Base-by-base conservation (phyloP, 2,113 vertebrate genomes). In the Muntiacus reevesi region DNA sequence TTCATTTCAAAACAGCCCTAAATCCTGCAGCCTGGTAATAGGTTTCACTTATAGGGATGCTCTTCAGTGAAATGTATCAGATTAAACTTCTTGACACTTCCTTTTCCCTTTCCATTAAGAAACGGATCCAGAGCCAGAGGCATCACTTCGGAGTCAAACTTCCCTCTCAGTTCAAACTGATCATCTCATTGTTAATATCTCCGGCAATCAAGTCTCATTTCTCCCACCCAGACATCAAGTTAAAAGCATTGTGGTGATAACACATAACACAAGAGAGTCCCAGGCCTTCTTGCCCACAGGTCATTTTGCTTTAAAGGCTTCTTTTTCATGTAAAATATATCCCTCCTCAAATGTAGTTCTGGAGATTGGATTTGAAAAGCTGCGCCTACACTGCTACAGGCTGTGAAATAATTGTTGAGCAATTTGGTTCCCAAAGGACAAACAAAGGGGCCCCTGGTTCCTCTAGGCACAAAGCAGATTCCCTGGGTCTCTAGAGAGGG, bases 391-490 rank as follows among this genome's bases (percentile, higher is more conserved):
- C 86, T 83, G 98, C 98, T 98, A 98, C 86, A 57, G 98, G 98
- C 98, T 98, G 97, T 97, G 97, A 98, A 98, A 98, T 99, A 98
- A 98, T 98, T 98, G 98, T 98, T 85, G 33, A 83, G 94, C 57
- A 98, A 98, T 97, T 97, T 81, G 3, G 21, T 91, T 98, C 97
- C 98, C 97, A 78, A 89, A 97, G 96, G 97, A 98, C 97, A 52
- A 97, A 98, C 97, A 98, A 94, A 98, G 0, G 0, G 64, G 2
- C 94, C 78, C 60, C 0, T 92, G 89, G 97, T 96, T 94, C 93
- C 90, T 50, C 94, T 36, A 94, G 0, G 15, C 83, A 95, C 94
- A 97, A 92, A 95, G 27, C 64, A 57, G 30, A 93, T 74, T 93
- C 96, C 92, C 47, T 0, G 0, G 84, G 89, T 81, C 97, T 78